These are phyloP conservation scores for Suricata suricatta DNA, from an alignment of 2,113 vertebrate genomes.

Conservation along the genomic window DNA sequence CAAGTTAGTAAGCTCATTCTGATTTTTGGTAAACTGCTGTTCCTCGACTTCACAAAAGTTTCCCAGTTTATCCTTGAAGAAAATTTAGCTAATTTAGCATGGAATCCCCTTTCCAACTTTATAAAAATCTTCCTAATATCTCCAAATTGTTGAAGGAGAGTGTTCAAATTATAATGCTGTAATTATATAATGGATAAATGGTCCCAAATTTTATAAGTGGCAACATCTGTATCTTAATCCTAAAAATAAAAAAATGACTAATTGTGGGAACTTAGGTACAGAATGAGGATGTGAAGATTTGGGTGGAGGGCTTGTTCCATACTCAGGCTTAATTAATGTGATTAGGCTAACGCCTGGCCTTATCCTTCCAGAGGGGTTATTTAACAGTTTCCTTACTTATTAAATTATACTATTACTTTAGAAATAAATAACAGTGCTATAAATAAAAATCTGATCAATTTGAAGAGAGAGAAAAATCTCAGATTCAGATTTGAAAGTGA, in stretches of 20 bases:
- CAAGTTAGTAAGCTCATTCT: neutral
- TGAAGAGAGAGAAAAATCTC: neutral
- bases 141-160: neutral
- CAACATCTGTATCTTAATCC: neutral
- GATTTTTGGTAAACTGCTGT: neutral
- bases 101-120: neutral
- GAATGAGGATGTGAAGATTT: neutral
- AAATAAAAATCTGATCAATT: neutral
- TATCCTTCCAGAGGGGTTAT: neutral
- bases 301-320: neutral
- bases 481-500: neutral
- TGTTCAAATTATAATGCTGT: neutral
- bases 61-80: neutral
- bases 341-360: neutral
- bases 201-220: neutral
- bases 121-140: neutral
- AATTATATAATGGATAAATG: neutral
- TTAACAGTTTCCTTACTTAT: neutral
- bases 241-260: neutral
- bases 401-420: neutral
- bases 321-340: neutral
- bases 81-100: neutral
- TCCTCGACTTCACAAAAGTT: neutral
- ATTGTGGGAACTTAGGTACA: neutral
- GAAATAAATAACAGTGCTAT: neutral